These are phyloP conservation scores for Cryptoleucopteryx plumbea DNA, from an alignment of 2,113 vertebrate species.

Conservation along the genomic window DNA sequence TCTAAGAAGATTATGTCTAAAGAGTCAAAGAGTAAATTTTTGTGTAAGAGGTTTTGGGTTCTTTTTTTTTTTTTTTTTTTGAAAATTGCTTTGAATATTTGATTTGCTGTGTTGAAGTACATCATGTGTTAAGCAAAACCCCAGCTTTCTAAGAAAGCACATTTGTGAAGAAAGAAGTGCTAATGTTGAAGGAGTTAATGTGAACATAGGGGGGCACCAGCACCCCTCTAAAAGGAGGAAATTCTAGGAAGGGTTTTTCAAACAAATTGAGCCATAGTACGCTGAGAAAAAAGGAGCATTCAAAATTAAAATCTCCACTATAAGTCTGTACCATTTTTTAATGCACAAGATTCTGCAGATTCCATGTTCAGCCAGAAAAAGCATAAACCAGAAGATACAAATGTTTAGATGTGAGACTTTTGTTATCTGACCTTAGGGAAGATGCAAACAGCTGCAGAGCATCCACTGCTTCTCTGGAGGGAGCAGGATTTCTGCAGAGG, in stretches of 20 bases:
- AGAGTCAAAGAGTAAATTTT: not conserved
- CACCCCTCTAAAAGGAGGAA: not conserved
- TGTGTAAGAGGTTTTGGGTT: not conserved
- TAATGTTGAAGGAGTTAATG: not conserved
- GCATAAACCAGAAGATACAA: not conserved
- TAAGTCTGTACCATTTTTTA: not conserved
- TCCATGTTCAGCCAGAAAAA: not conserved
- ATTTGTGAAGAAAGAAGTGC: not conserved
- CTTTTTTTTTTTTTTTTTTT: not conserved
- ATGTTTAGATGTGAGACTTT: not conserved
- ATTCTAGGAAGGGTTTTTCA: not conserved
- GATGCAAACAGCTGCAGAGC: not conserved
- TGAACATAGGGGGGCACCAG: not conserved
- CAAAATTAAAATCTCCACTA: not conserved
- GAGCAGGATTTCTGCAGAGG: constrained; percentile 17
- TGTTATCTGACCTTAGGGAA: not conserved
- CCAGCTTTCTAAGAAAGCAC: not conserved
- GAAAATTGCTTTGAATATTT: not conserved
- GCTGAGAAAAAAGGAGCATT: not conserved
- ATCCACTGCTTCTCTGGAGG: not conserved
- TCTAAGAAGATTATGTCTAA: not conserved
- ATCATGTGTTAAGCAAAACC: not conserved
- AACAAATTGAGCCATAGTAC: not conserved
- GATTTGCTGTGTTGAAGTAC: not conserved
- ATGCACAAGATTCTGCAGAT: not conserved